Evolutionary conservation across 2,797 vertebrate species (phyloP), one percentile per base, ranked within the genome.

Genomic region (Fistularia commersonii): DNA sequence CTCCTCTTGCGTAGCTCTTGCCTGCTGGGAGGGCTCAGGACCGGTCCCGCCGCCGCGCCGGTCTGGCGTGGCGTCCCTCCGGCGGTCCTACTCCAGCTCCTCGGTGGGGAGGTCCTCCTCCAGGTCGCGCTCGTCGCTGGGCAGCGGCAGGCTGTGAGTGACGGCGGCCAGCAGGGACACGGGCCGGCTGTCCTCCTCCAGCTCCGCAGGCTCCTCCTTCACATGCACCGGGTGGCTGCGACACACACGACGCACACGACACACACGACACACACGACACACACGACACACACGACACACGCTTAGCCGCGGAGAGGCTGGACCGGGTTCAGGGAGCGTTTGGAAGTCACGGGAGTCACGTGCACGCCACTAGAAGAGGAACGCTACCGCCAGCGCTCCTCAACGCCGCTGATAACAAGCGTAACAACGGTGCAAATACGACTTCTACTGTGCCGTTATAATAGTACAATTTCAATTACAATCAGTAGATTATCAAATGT

Each of bases 141-240:
- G 91, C 86, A 96, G 85, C 32, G 87, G 83, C 77, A 95, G 74
- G 90, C 90, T 93, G 83, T 96, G 94, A 87, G 93, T 93, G 82
- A 94, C 80, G 9, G 89, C 65, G 6, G 91, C 91, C 81, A 96
- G 83, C 51, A 94, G 88, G 0, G 95, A 95, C 31, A 95, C 76
- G 0, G 95, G 93, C 64, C 95, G 87, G 66, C 87, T 82, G 80
- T 98, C 95, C n/a, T 98, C 97, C 79, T 98, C 95, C 0, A 92
- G 62, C 80, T 98, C 96, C 0, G 95, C 88, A 0, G 97, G 97
- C 64, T 99, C 97, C 90, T 99, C 97, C 87, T 99, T 99, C 85
- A 99, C 96, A 68, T 98, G 95, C 61, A 97, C 88, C 67, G 90
- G 92, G 81, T 98, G 96, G 85, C 96, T 98, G 81, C 1, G 36